These are phyloP conservation scores for Gortyna flavago DNA, from an alignment of 2,888 invertebrate genomes.

Conservation along the genomic window DNA sequence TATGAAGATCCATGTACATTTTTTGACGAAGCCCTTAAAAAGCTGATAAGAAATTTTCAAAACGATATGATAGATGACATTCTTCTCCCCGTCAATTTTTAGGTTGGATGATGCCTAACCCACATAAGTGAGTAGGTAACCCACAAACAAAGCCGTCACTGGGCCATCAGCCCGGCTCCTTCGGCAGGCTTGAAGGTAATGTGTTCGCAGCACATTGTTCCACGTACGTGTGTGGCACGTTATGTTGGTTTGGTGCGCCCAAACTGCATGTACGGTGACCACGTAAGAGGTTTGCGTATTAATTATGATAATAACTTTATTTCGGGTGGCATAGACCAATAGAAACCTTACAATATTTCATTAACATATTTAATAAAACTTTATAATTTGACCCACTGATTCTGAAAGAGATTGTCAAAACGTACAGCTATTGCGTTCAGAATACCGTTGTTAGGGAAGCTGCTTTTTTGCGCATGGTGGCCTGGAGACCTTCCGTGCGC, in stretches of 20 bases:
- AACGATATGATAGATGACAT: not conserved
- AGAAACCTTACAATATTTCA: too few relatives aligned
- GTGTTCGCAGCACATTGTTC: slow-evolving; percentile 39
- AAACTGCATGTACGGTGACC: slow-evolving; percentile 57
- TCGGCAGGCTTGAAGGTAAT: slow-evolving; percentile 30
- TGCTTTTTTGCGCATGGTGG: too few relatives aligned
- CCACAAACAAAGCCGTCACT: slow-evolving; percentile 12
- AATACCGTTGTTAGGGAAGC: too few relatives aligned
- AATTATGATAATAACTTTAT: too few relatives aligned
- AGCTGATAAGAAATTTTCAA: not conserved
- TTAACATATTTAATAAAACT: too few relatives aligned
- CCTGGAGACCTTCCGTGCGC: too few relatives aligned
- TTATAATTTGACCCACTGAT: too few relatives aligned
- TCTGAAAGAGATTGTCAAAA: too few relatives aligned
- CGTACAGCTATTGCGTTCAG: too few relatives aligned
- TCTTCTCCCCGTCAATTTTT: not conserved
- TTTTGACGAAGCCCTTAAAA: not conserved
- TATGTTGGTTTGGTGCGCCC: slow-evolving; percentile 43
- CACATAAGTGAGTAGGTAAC: not conserved
- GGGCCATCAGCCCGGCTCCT: slow-evolving; percentile 9
- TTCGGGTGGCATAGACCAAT: too few relatives aligned
- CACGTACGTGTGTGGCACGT: slow-evolving; percentile 18
- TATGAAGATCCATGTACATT: not conserved
- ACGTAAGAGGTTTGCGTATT: not conserved
- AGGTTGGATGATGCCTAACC: not conserved